These are phyloP conservation scores for Harpagus bidentatus DNA, from an alignment of 2,113 vertebrate genomes.

Conservation along the genomic window DNA sequence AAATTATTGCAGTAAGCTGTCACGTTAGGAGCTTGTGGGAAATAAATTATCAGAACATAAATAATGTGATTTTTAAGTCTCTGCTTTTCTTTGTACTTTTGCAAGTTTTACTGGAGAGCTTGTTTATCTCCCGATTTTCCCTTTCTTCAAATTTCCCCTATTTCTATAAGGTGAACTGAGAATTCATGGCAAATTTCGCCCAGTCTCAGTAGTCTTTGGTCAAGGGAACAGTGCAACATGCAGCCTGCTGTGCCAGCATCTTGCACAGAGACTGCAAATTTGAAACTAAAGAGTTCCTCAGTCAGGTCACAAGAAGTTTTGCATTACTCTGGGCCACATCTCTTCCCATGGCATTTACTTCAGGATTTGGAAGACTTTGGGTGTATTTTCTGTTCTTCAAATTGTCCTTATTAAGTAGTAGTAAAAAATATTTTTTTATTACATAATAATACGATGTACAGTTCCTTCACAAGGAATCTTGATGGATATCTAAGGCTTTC, in stretches of 20 bases:
- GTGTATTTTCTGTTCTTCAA: background rate
- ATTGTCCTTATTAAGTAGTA: background rate
- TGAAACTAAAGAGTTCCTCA: background rate
- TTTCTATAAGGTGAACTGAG: background rate
- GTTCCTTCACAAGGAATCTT: background rate
- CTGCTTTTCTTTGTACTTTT: background rate
- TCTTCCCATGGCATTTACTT: background rate
- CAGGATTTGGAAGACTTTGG: background rate
- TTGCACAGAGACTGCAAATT: background rate
- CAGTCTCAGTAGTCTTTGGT: background rate
- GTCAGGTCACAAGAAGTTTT: background rate
- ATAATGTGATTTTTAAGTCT: background rate
- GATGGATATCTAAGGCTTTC: background rate
- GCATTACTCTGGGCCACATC: background rate
- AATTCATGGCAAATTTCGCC: background rate
- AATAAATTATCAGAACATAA: background rate
- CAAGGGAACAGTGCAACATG: background rate
- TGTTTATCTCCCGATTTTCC: accelerated
- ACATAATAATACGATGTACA: accelerated
- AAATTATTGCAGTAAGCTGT: background rate
- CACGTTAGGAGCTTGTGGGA: background rate
- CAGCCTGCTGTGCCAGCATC: background rate
- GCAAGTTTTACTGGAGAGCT: background rate
- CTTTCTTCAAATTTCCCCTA: background rate
- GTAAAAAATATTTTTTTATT: background rate